Percentiles rank a stretch among this genome's conserved stretches.
Evolutionary conservation across 2,888 invertebrate genomes (phyloP).

Genomic region (Tortrix viridana): DNA sequence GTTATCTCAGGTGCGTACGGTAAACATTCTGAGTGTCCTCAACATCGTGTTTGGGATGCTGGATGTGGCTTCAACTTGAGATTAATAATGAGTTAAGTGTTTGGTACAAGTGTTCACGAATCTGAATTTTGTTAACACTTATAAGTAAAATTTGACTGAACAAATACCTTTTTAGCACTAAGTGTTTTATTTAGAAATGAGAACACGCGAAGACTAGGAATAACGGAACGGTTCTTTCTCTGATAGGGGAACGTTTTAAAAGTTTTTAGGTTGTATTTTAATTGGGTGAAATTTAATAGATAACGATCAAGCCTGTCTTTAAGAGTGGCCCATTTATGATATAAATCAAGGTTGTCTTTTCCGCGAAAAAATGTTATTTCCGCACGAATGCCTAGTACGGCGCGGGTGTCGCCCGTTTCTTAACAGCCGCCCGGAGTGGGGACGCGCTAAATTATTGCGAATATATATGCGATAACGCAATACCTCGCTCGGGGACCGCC

Average conservation of each 20-base stretch:
- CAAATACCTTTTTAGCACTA: too few relatives aligned
- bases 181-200: too few relatives aligned
- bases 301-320: too few relatives aligned
- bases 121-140: too few relatives aligned
- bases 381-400: slow-evolving; percentile 45
- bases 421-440: slow-evolving; percentile 52
- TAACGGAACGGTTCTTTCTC: too few relatives aligned
- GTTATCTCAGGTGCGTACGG: slow-evolving; percentile 67
- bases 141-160: too few relatives aligned
- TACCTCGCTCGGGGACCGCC: slow-evolving; percentile 48
- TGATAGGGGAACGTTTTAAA: too few relatives aligned
- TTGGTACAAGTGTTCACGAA: not conserved
- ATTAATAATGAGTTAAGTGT: not conserved
- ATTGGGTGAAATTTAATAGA: too few relatives aligned
- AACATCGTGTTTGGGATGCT: slow-evolving; percentile 50
- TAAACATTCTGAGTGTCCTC: slow-evolving; percentile 57
- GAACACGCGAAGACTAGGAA: too few relatives aligned
- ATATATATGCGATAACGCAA: slow-evolving; percentile 64
- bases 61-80: slow-evolving; percentile 37
- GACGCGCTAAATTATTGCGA: slow-evolving; percentile 64
- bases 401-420: slow-evolving; percentile 53
- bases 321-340: slow-evolving; percentile 23
- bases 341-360: slow-evolving; percentile 45
- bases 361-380: slow-evolving; percentile 53
- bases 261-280: too few relatives aligned